Conservation (phyloP, 1,140 invertebrate genomes). For the Rhizoglyphus robini region DNA sequence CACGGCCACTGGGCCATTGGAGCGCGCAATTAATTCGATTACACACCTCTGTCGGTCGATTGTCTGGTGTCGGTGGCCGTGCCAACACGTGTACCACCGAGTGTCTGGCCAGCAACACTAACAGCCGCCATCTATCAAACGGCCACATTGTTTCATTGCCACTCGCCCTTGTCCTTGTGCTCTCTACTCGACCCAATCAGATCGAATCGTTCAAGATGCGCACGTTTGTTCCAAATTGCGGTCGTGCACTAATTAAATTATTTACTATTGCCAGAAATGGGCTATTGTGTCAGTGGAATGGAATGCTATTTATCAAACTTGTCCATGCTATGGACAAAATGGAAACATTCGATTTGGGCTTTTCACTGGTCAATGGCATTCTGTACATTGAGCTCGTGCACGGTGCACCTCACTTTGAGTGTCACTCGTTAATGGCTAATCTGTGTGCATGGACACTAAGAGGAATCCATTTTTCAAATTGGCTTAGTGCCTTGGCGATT, state of each 20-base stretch:
- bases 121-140: background rate
- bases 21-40: background rate
- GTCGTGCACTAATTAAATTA: background rate
- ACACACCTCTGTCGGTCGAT: background rate
- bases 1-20: background rate
- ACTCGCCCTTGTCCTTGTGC: background rate
- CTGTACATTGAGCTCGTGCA: too few relatives aligned
- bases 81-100: background rate
- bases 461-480: slow-evolving; percentile 7
- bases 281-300: background rate
- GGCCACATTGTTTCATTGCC: background rate
- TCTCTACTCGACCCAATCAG: background rate
- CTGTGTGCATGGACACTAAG: background rate
- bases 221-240: background rate
- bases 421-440: background rate
- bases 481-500: too few relatives aligned
- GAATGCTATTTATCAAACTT: background rate
- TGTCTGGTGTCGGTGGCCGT: too few relatives aligned
- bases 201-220: background rate
- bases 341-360: too few relatives aligned
- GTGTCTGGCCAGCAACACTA: too few relatives aligned
- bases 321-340: background rate
- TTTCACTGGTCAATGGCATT: too few relatives aligned
- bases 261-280: background rate
- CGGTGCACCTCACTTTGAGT: too few relatives aligned